Base-by-base conservation (phyloP, 2,113 vertebrate genomes). In the Microcebus jonahi region DNA sequence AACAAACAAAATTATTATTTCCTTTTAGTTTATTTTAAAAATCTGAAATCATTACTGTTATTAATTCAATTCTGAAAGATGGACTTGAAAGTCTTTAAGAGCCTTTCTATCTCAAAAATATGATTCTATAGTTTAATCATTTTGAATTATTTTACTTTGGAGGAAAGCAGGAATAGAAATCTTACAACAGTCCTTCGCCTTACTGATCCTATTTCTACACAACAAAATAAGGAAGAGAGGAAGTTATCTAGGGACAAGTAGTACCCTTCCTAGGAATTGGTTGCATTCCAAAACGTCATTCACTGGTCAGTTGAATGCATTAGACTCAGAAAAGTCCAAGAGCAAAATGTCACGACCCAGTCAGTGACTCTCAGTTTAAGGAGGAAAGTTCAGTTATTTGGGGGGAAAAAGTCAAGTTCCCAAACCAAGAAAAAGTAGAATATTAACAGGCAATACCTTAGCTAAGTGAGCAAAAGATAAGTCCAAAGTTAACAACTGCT, bases 1-100 rank as follows among this genome's bases (percentile, higher is more conserved):
- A 73, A 53, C 48, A 96, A 97, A 77, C 3, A 94, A 73, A 91
- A 94, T 84, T 81, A 94, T 29, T 84, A 23, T 55, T 75, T 59
- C 82, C 21, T 85, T 95, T 95, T 23, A 61, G 42, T 91, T 79
- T 95, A 94, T 45, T 88, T 88, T 50, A 50, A 59, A 95, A 95
- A 45, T 48, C 17, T 92, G 20, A 92, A 88, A 67, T 90, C 42
- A 96, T 87, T 59, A 84, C 53, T 92, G 23, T 45, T 82, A n/a
- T 81, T 73, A 94, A 53, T 68, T 90, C 21, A 83, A 18, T 57
- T 86, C 23, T 89, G 83, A 91, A 96, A 93, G 23, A 90, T 86
- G n/a, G 18, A 45, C 6, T n/a, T 79, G 12, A 57, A 85, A 76
- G 14, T 53, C 67, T 92, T 89, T 36, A 91, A 88, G 71, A 94